Conservation (phyloP, 2,888 invertebrate species). For the Xylota segnis region DNA sequence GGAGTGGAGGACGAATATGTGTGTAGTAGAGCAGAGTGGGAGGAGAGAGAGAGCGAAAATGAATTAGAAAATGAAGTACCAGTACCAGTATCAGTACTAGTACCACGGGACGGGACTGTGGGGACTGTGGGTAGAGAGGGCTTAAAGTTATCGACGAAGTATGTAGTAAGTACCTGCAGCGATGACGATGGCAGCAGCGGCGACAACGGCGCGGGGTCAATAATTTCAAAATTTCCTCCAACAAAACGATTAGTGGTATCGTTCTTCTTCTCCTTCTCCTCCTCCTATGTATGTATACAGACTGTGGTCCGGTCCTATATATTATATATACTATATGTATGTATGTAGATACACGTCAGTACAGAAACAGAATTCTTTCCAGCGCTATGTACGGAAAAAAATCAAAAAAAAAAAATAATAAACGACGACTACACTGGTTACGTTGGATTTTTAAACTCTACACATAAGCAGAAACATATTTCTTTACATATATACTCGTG, state of each 20-base stretch:
- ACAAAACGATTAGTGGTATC: conserved; percentile 67
- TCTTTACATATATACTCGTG: background rate
- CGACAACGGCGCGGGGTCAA: conserved; percentile 78
- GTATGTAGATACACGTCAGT: conserved; percentile 57
- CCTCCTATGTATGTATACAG: background rate
- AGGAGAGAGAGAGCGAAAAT: conserved; percentile 66
- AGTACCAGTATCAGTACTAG: conserved; percentile 42
- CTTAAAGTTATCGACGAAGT: conserved; percentile 58
- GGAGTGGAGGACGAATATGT: background rate
- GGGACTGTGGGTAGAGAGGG: background rate
- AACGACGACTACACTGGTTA: conserved; percentile 56
- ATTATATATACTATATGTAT: conserved; percentile 37
- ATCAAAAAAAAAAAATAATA: conserved; percentile 8
- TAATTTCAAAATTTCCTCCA: conserved; percentile 78
- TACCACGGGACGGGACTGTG: background rate
- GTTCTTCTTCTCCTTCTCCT: conserved; percentile 5
- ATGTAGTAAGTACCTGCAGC: conserved; percentile 72
- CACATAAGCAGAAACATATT: conserved; percentile 57
- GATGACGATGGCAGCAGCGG: conserved; percentile 70
- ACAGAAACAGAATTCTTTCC: conserved; percentile 56
- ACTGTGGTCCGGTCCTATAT: conserved; percentile 33
- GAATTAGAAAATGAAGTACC: conserved; percentile 72
- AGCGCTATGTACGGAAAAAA: conserved; percentile 47
- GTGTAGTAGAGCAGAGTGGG: conserved; percentile 20
- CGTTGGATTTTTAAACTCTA: conserved; percentile 60